These are phyloP conservation scores for Heteromormyrus szaboi DNA, from an alignment of 2,797 vertebrate genomes.

Conservation along the genomic window DNA sequence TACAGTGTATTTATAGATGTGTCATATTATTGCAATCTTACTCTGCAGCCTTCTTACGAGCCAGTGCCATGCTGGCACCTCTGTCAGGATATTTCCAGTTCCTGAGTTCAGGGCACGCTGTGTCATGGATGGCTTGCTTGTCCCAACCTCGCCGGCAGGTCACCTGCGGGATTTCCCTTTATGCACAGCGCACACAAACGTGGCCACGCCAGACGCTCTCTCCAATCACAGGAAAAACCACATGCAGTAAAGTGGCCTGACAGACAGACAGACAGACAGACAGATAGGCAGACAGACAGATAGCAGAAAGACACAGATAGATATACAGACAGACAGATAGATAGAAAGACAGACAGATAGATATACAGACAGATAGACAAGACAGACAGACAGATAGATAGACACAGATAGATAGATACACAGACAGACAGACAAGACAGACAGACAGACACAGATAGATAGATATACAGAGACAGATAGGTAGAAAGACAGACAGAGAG, in stretches of 20 bases:
- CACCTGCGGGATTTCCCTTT: background rate
- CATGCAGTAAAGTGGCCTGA: background rate
- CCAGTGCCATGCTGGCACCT: background rate
- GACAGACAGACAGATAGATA: too few species aligned
- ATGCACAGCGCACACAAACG: background rate
- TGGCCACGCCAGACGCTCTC: background rate
- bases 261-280: too few species aligned
- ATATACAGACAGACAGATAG: too few species aligned
- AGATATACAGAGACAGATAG: too few species aligned
- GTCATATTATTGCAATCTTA: background rate
- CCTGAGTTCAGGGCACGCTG: background rate
- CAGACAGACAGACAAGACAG: too few species aligned
- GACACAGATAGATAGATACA: too few species aligned
- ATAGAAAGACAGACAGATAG: too few species aligned
- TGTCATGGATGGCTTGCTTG: background rate
- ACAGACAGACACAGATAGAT: too few species aligned
- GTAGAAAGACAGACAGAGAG: too few species aligned
- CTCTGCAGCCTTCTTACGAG: background rate
- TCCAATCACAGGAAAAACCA: background rate
- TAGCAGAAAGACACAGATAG: too few species aligned
- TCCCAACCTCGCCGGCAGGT: background rate
- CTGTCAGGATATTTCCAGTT: background rate
- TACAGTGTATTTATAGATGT: background rate
- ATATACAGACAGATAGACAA: too few species aligned
- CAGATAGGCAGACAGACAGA: too few species aligned